Conservation (phyloP, 2,113 vertebrate genomes). For the Ictidomys tridecemlineatus region DNA sequence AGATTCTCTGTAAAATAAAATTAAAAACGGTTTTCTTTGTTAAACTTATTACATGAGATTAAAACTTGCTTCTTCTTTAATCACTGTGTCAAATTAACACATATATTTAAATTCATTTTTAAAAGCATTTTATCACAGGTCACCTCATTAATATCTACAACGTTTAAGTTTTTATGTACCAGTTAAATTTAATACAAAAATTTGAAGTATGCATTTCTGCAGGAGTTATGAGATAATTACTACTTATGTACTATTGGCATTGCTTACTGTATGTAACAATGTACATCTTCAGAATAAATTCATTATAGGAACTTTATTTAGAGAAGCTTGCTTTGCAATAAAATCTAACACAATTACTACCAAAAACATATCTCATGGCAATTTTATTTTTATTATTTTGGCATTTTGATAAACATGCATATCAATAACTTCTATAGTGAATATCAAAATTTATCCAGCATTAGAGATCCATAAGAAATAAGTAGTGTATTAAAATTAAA, state of each 20-base stretch:
- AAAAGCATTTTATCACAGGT: background rate
- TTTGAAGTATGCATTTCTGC: background rate
- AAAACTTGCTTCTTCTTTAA: background rate
- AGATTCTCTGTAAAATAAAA: background rate
- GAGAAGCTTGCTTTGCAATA: background rate
- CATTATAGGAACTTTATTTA: background rate
- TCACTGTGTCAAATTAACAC: background rate
- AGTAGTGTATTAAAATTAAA: background rate
- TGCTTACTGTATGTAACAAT: background rate
- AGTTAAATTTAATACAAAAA: background rate
- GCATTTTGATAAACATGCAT: background rate
- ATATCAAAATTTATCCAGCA: background rate
- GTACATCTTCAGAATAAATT: background rate
- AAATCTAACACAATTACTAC: slow-evolving; percentile 38
- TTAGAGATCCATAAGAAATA: background rate
- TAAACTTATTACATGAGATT: background rate
- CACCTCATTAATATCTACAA: background rate
- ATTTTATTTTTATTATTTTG: background rate
- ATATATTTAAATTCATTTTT: background rate
- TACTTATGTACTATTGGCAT: background rate
- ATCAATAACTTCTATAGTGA: background rate
- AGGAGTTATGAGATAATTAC: background rate
- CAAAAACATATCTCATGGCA: background rate
- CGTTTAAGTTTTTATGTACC: background rate
- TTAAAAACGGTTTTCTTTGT: background rate